phyloP scores from a whole-genome alignment of 1,140 invertebrate species.

The Cherax destructor region DNA sequence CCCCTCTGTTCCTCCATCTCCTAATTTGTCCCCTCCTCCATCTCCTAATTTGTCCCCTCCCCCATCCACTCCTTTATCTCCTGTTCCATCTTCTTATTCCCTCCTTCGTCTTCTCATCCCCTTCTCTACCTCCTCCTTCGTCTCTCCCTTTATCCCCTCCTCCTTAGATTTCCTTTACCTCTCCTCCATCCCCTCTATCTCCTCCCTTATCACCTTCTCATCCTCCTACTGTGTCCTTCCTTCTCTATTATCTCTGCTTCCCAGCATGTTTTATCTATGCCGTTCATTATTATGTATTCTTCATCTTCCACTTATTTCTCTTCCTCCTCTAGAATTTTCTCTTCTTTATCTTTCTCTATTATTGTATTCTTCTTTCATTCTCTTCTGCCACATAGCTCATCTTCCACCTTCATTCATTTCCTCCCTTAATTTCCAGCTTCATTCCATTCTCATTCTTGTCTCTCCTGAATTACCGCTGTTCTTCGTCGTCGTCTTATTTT shows the following conservation, averaged over 20 bases:
- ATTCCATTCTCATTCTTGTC: too few relatives aligned
- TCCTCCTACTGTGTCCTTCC: background rate
- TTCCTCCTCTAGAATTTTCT: too few relatives aligned
- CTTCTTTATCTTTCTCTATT: too few relatives aligned
- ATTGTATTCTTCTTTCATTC: too few relatives aligned
- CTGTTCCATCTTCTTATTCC: background rate
- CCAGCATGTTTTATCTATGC: background rate
- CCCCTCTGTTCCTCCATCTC: background rate
- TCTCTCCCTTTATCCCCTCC: background rate
- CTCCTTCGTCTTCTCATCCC: constrained; percentile 26
- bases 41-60: background rate
- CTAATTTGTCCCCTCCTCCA: background rate
- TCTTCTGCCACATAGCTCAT: too few relatives aligned
- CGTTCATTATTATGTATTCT: background rate
- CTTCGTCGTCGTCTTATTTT: background rate
- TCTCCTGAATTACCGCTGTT: background rate
- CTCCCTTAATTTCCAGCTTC: too few relatives aligned
- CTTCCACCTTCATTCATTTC: too few relatives aligned
- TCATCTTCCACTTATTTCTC: background rate
- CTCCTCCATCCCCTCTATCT: background rate
- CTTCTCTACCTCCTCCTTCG: background rate
- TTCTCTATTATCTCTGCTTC: background rate
- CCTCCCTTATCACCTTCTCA: background rate
- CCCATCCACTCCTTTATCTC: background rate
- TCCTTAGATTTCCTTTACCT: background rate